A percentile compares a stretch with the other conserved stretches of the same genome.
phyloP scores from a whole-genome alignment of 2,113 vertebrate species.

The Phrynosoma blainvillii region DNA sequence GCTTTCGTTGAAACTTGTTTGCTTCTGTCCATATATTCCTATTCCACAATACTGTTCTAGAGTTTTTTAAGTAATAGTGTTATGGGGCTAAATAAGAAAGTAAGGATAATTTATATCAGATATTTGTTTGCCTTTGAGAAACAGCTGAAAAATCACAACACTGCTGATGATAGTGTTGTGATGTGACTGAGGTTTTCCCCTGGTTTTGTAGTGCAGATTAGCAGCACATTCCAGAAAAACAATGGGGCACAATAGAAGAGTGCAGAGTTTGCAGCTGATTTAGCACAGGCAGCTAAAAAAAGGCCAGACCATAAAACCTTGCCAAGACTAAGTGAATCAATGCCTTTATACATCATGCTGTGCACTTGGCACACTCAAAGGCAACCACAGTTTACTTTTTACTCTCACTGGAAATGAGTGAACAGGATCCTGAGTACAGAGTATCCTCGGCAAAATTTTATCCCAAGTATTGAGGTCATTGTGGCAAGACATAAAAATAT shows the following conservation, averaged over 20 bases:
- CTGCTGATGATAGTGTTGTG: rapidly evolving
- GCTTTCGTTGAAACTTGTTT: neutral
- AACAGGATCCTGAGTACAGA: neutral
- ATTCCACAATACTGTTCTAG: neutral
- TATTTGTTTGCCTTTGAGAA: neutral
- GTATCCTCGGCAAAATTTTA: neutral
- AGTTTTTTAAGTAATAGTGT: neutral
- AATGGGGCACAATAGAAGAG: conserved; percentile 19
- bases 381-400: conserved; percentile 3
- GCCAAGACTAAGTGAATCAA: conserved; percentile 49
- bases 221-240: conserved; percentile 34
- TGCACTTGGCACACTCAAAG: neutral
- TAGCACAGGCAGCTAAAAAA: conserved; percentile 52
- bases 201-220: neutral
- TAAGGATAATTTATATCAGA: neutral
- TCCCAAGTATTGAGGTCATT: neutral
- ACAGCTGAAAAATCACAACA: neutral
- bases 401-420: neutral
- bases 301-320: conserved; percentile 24
- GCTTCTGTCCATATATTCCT: neutral
- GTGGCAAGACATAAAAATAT: neutral
- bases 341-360: neutral
- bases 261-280: conserved; percentile 55
- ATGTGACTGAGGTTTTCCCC: neutral
- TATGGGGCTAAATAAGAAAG: neutral